phyloP scores from a whole-genome alignment of 2,113 vertebrate species.

The Hemiscyllium ocellatum region DNA sequence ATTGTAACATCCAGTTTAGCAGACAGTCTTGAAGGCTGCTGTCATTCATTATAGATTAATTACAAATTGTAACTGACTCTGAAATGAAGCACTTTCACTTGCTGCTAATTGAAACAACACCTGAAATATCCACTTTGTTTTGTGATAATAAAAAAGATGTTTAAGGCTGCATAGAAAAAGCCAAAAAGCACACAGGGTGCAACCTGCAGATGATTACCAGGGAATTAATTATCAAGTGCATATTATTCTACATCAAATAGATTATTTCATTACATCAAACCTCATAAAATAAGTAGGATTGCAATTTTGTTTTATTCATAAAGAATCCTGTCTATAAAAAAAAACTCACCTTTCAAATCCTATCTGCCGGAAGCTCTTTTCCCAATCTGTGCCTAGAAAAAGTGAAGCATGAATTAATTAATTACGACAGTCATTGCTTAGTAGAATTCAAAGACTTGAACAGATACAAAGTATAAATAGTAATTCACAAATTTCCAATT shows the following conservation, averaged over 20 bases:
- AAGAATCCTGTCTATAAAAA: no score
- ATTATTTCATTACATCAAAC: neutral
- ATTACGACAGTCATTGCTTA: neutral
- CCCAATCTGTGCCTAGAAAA: conserved; percentile 78
- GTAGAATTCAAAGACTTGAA: neutral
- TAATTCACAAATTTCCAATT: neutral
- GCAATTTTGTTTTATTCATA: neutral
- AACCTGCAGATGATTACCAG: neutral
- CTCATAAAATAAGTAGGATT: neutral
- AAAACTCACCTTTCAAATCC: conserved; percentile 90
- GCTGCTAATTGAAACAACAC: neutral
- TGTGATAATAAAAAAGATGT: neutral
- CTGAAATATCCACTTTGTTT: neutral
- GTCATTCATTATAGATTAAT: neutral
- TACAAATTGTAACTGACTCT: neutral
- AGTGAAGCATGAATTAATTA: conserved; percentile 45
- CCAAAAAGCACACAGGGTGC: neutral
- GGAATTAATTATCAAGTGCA: neutral
- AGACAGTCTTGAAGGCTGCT: neutral
- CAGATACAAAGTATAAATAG: neutral
- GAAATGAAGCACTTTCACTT: neutral
- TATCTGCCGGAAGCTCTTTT: conserved; percentile 87
- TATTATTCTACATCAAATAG: neutral
- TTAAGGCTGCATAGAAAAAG: neutral
- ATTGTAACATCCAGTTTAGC: neutral